Conservation (phyloP, 2,797 vertebrate genomes). For the Phataginus tricuspis region DNA sequence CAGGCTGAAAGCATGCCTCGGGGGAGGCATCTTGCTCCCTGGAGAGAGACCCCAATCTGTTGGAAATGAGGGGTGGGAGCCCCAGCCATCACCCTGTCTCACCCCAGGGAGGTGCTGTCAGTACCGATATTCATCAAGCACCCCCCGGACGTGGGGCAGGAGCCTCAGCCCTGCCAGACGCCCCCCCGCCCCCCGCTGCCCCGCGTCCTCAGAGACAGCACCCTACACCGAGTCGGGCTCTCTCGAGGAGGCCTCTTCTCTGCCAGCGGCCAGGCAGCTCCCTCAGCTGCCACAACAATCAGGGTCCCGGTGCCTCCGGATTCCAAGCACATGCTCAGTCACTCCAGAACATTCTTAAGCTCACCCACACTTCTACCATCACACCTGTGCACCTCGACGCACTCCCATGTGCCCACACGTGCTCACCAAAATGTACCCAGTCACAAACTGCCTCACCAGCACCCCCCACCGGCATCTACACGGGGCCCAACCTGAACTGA, state of each 20-base stretch:
- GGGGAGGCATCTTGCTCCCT: background rate
- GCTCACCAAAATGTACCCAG: background rate
- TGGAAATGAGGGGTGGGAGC: background rate
- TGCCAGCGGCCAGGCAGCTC: background rate
- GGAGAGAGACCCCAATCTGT: background rate
- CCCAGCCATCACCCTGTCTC: background rate
- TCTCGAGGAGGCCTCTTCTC: background rate
- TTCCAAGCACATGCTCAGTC: fast-evolving
- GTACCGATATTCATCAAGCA: background rate
- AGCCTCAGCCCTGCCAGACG: background rate
- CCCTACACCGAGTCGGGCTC: too few relatives aligned
- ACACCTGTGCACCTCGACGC: fast-evolving
- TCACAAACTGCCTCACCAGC: background rate
- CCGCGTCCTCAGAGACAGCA: background rate
- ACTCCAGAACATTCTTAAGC: background rate
- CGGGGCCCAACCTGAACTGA: background rate
- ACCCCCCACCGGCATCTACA: background rate
- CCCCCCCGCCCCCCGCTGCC: fast-evolving
- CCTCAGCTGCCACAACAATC: fast-evolving
- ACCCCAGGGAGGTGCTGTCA: background rate
- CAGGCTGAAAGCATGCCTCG: background rate
- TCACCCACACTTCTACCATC: background rate
- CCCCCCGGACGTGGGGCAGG: background rate
- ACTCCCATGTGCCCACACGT: background rate
- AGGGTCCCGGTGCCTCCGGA: background rate